Percentiles rank a stretch among this genome's conserved stretches.
These are phyloP conservation scores for Pyrocephalus nanus DNA, from an alignment of 2,797 vertebrate species.

Conservation along the genomic window DNA sequence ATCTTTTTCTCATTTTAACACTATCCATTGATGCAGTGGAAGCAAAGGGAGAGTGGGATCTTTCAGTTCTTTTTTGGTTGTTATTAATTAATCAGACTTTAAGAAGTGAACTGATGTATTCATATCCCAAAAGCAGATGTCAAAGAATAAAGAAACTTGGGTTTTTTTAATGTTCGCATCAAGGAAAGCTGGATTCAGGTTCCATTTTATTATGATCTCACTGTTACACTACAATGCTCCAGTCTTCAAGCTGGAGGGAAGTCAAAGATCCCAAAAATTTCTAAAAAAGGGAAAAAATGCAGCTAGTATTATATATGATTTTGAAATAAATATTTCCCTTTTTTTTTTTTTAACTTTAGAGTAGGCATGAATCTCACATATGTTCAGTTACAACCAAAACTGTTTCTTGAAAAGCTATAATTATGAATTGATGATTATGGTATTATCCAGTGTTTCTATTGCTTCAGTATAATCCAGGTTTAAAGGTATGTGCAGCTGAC, in stretches of 20 bases:
- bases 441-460: neutral
- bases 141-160: neutral
- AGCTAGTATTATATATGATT: neutral
- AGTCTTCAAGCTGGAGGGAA: neutral
- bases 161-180: neutral
- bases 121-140: neutral
- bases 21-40: neutral
- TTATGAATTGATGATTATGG: neutral
- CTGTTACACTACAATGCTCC: neutral
- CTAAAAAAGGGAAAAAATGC: neutral
- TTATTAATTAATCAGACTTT: neutral
- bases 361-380: neutral
- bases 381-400: neutral
- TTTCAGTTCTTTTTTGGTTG: neutral
- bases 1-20: neutral
- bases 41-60: neutral
- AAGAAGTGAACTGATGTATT: neutral
- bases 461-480: neutral
- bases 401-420: neutral
- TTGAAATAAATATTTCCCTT: neutral
- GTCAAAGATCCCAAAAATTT: neutral
- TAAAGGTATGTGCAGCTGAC: neutral
- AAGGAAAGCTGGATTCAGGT: neutral
- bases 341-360: neutral
- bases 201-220: neutral